Evolutionary conservation across 2,113 vertebrate genomes (phyloP).

Genomic region (Labeo rohita): DNA sequence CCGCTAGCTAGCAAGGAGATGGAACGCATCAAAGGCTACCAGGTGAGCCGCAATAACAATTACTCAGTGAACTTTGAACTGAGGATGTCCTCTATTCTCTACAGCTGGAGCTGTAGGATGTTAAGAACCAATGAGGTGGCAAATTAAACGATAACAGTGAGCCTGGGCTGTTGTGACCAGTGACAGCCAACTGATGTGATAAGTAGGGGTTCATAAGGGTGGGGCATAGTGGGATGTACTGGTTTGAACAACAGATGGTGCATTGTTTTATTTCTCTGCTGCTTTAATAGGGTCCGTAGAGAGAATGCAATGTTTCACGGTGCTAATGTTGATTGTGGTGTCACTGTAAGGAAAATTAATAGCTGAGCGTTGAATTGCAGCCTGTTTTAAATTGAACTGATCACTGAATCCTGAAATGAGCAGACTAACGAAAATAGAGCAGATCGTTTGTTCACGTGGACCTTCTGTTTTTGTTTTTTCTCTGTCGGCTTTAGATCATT

Average conservation of each 20-base stretch:
- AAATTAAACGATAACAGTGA: constrained; percentile 19
- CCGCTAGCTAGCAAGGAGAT: constrained; percentile 97
- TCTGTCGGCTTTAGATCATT: constrained; percentile 23
- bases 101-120: background rate
- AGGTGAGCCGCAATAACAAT: constrained; percentile 75
- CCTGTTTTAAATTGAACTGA: background rate
- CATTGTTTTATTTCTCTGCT: constrained; percentile 23
- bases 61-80: background rate
- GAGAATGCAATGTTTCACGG: constrained; percentile 19
- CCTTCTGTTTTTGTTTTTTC: background rate
- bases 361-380: background rate
- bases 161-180: background rate
- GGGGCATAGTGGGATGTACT: constrained; percentile 18
- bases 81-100: background rate
- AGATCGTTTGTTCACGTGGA: background rate
- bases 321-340: constrained; percentile 16
- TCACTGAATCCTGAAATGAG: background rate
- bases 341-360: constrained; percentile 4
- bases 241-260: constrained; percentile 17
- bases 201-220: constrained; percentile 12
- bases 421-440: background rate
- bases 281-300: background rate
- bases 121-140: constrained; percentile 25
- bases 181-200: constrained; percentile 15
- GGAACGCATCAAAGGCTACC: constrained; percentile 98